These are phyloP conservation scores for Globodera rostochiensis DNA, from an alignment of 1,140 invertebrate genomes.

Conservation along the genomic window DNA sequence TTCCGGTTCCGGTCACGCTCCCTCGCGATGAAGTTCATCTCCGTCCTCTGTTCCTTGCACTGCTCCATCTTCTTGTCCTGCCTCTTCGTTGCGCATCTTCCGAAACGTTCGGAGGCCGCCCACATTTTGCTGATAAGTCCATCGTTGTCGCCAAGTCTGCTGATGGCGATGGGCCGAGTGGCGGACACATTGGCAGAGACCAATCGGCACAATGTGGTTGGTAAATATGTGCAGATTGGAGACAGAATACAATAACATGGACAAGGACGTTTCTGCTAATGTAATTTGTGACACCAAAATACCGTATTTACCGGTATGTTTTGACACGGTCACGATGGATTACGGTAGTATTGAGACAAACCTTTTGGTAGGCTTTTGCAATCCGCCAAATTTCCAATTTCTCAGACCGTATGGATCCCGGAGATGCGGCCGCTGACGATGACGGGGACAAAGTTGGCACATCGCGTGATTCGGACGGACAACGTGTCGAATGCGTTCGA, in stretches of 20 bases:
- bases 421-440: conserved; percentile 36
- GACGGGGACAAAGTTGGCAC: conserved; percentile 50
- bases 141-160: conserved; percentile 43
- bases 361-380: too few species aligned
- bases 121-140: conserved; percentile 46
- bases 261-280: too few species aligned
- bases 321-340: conserved; percentile 3
- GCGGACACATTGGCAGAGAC: conserved; percentile 41
- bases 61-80: not conserved
- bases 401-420: conserved; percentile 47
- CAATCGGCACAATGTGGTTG: conserved; percentile 37
- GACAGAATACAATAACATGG: too few species aligned
- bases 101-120: conserved; percentile 3
- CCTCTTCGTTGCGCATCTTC: not conserved
- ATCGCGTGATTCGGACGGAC: conserved; percentile 45
- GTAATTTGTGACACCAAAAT: too few species aligned
- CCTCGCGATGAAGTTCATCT: too few species aligned
- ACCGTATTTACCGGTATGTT: not conserved
- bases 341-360: too few species aligned
- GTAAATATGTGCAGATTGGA: conserved; percentile 26
- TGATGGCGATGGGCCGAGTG: conserved; percentile 40
- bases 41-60: too few species aligned
- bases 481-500: conserved; percentile 28
- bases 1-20: too few species aligned
- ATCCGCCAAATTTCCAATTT: too few species aligned